Conservation (phyloP, 2,888 invertebrate genomes). For the Timandra comae region DNA sequence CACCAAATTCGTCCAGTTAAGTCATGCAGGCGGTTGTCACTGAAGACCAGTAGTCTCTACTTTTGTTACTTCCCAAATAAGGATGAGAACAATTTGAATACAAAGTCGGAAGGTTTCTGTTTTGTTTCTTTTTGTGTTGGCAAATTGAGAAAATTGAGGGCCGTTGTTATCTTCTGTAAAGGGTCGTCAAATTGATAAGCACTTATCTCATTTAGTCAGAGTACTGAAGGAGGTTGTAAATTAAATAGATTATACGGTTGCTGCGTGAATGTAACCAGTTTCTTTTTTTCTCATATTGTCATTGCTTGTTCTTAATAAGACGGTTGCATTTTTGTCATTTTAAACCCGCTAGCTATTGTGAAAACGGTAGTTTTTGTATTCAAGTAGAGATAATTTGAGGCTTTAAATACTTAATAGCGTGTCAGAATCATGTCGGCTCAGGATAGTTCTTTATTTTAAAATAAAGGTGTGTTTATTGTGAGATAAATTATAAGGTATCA, state of each 20-base stretch:
- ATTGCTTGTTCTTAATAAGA: conserved; percentile 18
- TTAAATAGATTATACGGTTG: conserved; percentile 42
- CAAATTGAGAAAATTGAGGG: conserved; percentile 58
- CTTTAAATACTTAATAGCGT: conserved; percentile 2
- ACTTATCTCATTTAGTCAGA: conserved; percentile 40
- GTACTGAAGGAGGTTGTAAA: conserved; percentile 39
- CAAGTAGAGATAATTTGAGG: conserved; percentile 10
- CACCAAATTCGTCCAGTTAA: conserved; percentile 56
- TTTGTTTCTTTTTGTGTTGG: conserved; percentile 40
- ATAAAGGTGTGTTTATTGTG: too few relatives aligned
- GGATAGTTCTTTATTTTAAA: too few relatives aligned
- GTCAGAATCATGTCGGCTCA: not conserved
- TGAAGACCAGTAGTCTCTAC: conserved; percentile 67
- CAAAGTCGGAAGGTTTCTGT: conserved; percentile 25
- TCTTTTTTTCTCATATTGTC: conserved; percentile 25
- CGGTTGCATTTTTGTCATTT: conserved; percentile 26
- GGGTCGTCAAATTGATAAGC: conserved; percentile 42
- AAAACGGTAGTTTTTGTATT: not conserved
- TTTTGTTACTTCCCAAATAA: conserved; percentile 43
- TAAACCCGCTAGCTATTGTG: conserved; percentile 19
- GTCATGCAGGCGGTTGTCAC: conserved; percentile 56
- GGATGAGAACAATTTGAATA: conserved; percentile 49
- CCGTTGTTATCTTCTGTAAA: conserved; percentile 41
- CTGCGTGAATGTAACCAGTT: conserved; percentile 30
- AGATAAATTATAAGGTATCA: too few relatives aligned